These are phyloP conservation scores for Busseola fusca DNA, from an alignment of 2,888 invertebrate species.

Conservation along the genomic window DNA sequence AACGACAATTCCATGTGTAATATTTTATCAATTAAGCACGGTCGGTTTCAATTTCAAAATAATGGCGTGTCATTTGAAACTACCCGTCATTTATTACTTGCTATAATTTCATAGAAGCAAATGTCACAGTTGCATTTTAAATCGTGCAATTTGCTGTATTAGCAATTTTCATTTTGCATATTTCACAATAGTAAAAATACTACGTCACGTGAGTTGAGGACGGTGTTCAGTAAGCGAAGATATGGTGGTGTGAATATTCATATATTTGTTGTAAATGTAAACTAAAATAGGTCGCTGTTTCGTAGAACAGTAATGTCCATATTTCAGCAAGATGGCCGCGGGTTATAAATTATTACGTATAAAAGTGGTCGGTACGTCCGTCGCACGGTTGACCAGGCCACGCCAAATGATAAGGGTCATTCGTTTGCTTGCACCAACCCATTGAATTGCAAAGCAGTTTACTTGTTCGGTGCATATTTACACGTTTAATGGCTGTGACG, in stretches of 20 bases:
- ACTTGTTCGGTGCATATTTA: constrained; percentile 83
- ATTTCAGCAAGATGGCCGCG: constrained; percentile 62
- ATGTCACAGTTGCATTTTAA: constrained; percentile 72
- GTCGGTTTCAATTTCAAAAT: constrained; percentile 81
- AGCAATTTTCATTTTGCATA: constrained; percentile 62
- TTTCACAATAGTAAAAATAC: constrained; percentile 24
- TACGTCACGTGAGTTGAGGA: constrained; percentile 20
- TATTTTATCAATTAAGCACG: constrained; percentile 86
- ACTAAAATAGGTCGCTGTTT: constrained; percentile 51
- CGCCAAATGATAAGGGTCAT: constrained; percentile 76
- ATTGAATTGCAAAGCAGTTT: constrained; percentile 84
- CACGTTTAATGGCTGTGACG: constrained; percentile 79
- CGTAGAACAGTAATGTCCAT: constrained; percentile 53
- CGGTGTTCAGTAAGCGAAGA: constrained; percentile 8
- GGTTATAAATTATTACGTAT: constrained; percentile 67
- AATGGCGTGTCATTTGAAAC: constrained; percentile 76
- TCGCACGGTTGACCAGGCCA: constrained; percentile 63
- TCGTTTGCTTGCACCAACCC: constrained; percentile 75
- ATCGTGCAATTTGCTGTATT: constrained; percentile 69
- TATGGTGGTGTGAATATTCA: constrained; percentile 19
- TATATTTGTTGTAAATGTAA: constrained; percentile 59
- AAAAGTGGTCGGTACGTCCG: constrained; percentile 61
- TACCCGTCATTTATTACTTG: constrained; percentile 77
- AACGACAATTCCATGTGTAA: constrained; percentile 78
- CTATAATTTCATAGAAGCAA: constrained; percentile 77